Conservation (phyloP, 2,888 invertebrate genomes). For the Tinea trinotella region DNA sequence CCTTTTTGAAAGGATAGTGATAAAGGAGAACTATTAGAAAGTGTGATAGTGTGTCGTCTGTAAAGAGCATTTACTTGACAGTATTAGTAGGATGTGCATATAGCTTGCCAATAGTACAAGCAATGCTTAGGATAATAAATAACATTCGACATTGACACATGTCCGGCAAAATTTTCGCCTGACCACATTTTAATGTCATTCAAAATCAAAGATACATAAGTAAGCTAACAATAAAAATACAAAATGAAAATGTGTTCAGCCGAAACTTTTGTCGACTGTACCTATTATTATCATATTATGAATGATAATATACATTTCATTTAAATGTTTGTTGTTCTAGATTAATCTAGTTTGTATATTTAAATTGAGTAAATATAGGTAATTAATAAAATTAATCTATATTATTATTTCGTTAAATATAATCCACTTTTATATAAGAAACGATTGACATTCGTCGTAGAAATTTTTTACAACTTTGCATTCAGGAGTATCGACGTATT, state of each 20-base stretch:
- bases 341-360: constrained; percentile 2
- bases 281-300: not conserved
- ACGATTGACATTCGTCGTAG: constrained; percentile 41
- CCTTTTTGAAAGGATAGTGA: constrained; percentile 64
- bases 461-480: constrained; percentile 38
- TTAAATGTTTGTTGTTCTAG: constrained; percentile 5
- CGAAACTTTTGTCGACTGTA: too few species aligned
- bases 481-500: constrained; percentile 28
- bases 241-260: too few species aligned
- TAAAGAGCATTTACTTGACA: constrained; percentile 64
- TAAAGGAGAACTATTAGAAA: constrained; percentile 27
- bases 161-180: too few species aligned
- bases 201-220: too few species aligned
- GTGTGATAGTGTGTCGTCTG: constrained; percentile 17
- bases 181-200: too few species aligned
- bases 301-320: not conserved
- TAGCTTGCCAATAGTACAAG: constrained; percentile 27
- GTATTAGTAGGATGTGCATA: constrained; percentile 44
- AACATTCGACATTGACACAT: constrained; percentile 1
- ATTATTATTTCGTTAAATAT: constrained; percentile 15
- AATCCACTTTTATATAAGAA: constrained; percentile 26
- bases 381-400: constrained; percentile 5
- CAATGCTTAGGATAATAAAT: constrained; percentile 10
- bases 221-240: too few species aligned
- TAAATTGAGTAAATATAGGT: not conserved